Conservation (phyloP, 2,888 invertebrate genomes). For the Periphyllus acericola region DNA sequence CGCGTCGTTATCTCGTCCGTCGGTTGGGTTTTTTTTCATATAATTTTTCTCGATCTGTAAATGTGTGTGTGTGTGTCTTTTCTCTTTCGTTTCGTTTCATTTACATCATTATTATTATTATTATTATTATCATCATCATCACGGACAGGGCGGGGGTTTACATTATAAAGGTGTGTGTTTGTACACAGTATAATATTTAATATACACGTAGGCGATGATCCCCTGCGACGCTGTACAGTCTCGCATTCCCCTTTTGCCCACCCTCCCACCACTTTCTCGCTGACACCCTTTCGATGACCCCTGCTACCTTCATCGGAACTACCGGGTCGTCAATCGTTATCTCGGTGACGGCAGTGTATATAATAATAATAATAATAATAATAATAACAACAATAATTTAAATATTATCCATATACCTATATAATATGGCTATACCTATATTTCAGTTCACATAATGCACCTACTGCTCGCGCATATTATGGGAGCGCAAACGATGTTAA, state of each 20-base stretch:
- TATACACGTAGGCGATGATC: background rate
- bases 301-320: background rate
- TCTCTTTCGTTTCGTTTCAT: background rate
- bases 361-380: background rate
- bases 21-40: constrained; percentile 22
- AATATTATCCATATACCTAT: background rate
- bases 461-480: background rate
- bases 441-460: background rate
- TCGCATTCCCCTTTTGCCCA: background rate
- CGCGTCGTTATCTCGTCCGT: constrained; percentile 36
- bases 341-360: background rate
- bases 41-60: constrained; percentile 21
- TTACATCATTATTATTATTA: no score
- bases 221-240: background rate
- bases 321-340: constrained; percentile 4
- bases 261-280: no score
- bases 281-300: background rate
- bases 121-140: background rate
- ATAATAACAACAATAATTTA: background rate
- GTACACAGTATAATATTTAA: background rate
- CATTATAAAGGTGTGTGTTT: background rate
- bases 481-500: background rate
- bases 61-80: background rate
- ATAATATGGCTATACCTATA: background rate
- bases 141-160: background rate